Base-by-base conservation (phyloP, 2,797 vertebrate species). In the Brachyalestes nurse region DNA sequence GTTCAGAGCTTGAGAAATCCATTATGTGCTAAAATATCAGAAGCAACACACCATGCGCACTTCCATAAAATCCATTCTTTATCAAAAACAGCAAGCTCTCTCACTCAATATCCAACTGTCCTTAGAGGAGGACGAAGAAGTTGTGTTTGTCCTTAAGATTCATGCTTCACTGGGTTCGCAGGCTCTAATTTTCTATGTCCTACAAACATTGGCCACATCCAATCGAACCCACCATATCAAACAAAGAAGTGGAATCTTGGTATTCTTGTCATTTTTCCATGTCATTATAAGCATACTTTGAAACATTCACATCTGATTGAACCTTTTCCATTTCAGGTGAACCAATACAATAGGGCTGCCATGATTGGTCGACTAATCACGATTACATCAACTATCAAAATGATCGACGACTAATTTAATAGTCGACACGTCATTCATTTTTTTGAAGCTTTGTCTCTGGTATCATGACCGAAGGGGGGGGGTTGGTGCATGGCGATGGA, bases 1-100 rank as follows among this genome's bases (percentile, higher is more conserved):
- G 14, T 17, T 65, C 58, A 23, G 42, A 62, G 57, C 79, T 53
- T 71, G 34, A 53, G 65, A 60, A 72, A 78, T 47, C 70, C 42
- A 66, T 7, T 67, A 55, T 60, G 70, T 62, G 51, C 40, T 78
- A 67, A 78, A 78, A 60, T 45, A 69, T 65, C 49, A 38, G 16
- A 58, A 58, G 51, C 25, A 57, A 28, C 25, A 53, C 70, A 57
- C 64, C 55, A 58, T 10, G 55, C 34, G 64, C 34, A 72, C 69
- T 57, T 47, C 49, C 61, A 73, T n/a, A 70, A 78, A 82, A 78
- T 70, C n/a, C 23, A 61, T 75, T 69, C 51, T 74, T 23, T 47
- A 82, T 75, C 53, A 78, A 57, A 28, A 78, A 60, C 42, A 78
- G 51, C 23, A 67, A 78, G 45, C 58, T 51, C 49, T 47, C 62